These are phyloP conservation scores for Poeciliopsis prolifica DNA, from an alignment of 2,113 vertebrate genomes.

Conservation along the genomic window DNA sequence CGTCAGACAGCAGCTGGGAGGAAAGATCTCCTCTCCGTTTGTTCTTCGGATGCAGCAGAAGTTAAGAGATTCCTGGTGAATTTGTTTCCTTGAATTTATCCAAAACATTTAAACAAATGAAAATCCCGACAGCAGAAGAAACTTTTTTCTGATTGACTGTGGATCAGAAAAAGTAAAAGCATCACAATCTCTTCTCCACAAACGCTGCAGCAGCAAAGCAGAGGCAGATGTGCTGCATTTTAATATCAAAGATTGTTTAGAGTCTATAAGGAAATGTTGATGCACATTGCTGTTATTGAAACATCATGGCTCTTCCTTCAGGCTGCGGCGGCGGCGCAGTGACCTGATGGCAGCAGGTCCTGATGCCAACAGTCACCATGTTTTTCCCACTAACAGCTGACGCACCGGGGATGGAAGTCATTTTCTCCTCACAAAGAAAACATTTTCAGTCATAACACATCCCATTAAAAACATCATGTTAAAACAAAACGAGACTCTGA, in stretches of 20 bases:
- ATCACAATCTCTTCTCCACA: neutral
- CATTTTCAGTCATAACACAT: slow-evolving; percentile 35
- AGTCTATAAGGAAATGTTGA: slow-evolving; percentile 2
- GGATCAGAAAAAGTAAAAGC: neutral
- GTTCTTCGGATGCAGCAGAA: no score
- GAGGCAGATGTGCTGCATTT: neutral
- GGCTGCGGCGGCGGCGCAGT: neutral
- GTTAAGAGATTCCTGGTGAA: neutral
- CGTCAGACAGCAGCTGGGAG: no score
- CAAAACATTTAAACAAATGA: neutral
- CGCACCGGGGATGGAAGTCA: slow-evolving; percentile 21
- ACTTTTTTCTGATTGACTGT: neutral
- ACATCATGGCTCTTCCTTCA: slow-evolving; percentile 12
- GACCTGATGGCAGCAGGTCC: slow-evolving; percentile 26
- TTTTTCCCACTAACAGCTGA: slow-evolving; percentile 22
- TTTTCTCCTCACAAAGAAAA: slow-evolving; percentile 17
- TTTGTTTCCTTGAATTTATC: slow-evolving; percentile 29
- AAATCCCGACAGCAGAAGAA: neutral
- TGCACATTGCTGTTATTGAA: slow-evolving; percentile 35
- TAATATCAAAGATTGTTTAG: slow-evolving; percentile 5
- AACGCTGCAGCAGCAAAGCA: neutral
- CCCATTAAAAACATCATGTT: neutral
- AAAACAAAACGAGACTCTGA: slow-evolving; percentile 8
- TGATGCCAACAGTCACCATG: slow-evolving; percentile 21
- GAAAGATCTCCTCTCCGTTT: no score